Conservation (phyloP, 2,888 invertebrate species). For the Agonopterix subpropinquella region DNA sequence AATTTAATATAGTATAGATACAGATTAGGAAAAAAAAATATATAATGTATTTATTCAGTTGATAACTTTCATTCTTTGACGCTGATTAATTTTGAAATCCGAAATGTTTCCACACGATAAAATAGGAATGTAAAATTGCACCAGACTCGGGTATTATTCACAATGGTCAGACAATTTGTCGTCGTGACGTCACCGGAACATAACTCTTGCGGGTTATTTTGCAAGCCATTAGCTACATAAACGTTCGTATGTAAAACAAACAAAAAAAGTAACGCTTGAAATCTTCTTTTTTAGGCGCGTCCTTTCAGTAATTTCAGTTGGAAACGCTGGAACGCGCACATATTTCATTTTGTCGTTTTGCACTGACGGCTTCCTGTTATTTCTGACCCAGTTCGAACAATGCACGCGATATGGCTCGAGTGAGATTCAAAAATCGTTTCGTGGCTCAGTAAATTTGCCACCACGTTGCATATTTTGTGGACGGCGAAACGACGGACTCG, state of each 20-base stretch:
- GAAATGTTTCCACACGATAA: conserved; percentile 13
- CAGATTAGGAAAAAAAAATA: too few relatives aligned
- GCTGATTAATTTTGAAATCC: conserved; percentile 6
- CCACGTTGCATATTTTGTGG: conserved; percentile 51
- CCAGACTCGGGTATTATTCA: conserved; percentile 35
- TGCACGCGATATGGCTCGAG: not conserved
- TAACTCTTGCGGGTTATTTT: conserved; percentile 49
- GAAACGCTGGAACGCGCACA: conserved; percentile 5
- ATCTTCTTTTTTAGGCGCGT: conserved; percentile 8
- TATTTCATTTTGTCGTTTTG: conserved; percentile 8
- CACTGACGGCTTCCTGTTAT: not conserved
- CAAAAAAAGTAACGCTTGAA: conserved; percentile 11
- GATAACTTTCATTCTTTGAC: not conserved
- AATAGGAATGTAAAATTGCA: conserved; percentile 24
- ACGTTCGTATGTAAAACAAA: conserved; percentile 20
- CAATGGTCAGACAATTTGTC: conserved; percentile 57
- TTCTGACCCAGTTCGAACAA: conserved; percentile 10
- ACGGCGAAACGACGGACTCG: conserved; percentile 36
- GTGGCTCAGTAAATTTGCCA: conserved; percentile 10
- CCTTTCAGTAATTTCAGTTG: conserved; percentile 11
- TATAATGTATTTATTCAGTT: too few relatives aligned
- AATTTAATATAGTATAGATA: too few relatives aligned
- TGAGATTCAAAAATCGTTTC: conserved; percentile 1
- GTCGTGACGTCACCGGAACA: conserved; percentile 41
- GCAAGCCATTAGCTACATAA: conserved; percentile 42